Evolutionary conservation across 1,140 invertebrate genomes (phyloP).

Genomic region (Drosophila kurseongensis): DNA sequence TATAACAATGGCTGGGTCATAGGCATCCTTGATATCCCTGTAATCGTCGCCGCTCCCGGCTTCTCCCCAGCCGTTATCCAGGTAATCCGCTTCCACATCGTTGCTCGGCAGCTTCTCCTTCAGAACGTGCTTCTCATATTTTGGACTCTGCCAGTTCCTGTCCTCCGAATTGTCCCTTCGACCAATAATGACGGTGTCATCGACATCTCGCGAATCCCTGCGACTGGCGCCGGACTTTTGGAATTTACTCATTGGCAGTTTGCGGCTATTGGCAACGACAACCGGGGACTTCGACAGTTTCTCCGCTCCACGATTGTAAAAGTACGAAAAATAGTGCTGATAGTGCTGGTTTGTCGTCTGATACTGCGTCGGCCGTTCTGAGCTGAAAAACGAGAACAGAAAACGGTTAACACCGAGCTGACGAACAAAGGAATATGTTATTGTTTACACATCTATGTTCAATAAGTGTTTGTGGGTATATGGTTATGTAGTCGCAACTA

Average conservation of each 20-base stretch:
- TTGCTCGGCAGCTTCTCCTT: slow-evolving; percentile 61
- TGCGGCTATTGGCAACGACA: slow-evolving; percentile 21
- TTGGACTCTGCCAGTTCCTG: slow-evolving; percentile 38
- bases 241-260: slow-evolving; percentile 70
- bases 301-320: slow-evolving; percentile 65
- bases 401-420: neutral
- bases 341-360: slow-evolving; percentile 67
- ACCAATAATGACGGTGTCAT: neutral
- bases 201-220: slow-evolving; percentile 17
- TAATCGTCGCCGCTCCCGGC: slow-evolving; percentile 13
- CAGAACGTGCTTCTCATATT: slow-evolving; percentile 53
- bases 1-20: slow-evolving; percentile 26
- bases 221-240: slow-evolving; percentile 31
- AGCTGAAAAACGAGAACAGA: slow-evolving; percentile 32
- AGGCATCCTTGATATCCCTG: slow-evolving; percentile 37
- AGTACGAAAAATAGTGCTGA: slow-evolving; percentile 78
- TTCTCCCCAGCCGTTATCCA: slow-evolving; percentile 35
- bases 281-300: slow-evolving; percentile 41
- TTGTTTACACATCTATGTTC: slow-evolving; percentile 39
- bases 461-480: slow-evolving; percentile 29
- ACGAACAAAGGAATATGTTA: neutral
- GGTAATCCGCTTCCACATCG: slow-evolving; percentile 43
- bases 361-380: slow-evolving; percentile 40
- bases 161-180: slow-evolving; percentile 33
- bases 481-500: slow-evolving; percentile 25